Conservation (phyloP, 2,797 vertebrate genomes). For the Dendrocincla tyrannina region DNA sequence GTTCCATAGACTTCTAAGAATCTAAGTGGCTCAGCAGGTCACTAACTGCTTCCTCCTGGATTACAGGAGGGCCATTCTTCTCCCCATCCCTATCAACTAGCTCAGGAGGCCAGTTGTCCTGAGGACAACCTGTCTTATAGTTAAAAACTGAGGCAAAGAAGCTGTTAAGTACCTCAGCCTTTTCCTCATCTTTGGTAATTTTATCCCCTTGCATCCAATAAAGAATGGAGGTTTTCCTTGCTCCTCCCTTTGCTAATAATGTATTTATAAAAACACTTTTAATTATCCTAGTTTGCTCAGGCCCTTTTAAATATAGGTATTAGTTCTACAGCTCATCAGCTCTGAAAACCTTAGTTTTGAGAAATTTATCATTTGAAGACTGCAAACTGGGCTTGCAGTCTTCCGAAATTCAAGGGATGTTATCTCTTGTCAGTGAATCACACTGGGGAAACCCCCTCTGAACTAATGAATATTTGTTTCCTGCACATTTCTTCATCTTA, state of each 20-base stretch:
- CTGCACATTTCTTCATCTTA: constrained; percentile 26
- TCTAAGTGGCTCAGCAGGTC: background rate
- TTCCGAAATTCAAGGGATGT: background rate
- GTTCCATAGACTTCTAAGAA: background rate
- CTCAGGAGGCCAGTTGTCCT: background rate
- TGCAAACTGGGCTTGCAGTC: background rate
- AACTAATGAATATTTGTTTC: constrained; percentile 3
- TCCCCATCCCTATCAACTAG: background rate
- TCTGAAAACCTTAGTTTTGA: background rate
- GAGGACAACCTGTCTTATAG: background rate
- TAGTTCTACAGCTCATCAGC: background rate
- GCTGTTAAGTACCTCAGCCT: background rate
- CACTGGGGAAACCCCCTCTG: constrained; percentile 10
- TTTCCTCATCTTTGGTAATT: background rate
- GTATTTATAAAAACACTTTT: background rate
- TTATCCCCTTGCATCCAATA: background rate
- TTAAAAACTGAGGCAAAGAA: background rate
- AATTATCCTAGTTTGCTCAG: background rate
- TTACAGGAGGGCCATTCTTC: too few species aligned
- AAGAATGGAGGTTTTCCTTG: background rate
- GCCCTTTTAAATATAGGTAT: background rate
- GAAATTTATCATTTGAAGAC: background rate
- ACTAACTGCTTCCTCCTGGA: background rate
- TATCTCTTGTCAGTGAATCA: background rate
- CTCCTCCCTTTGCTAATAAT: background rate